Evolutionary conservation across 2,888 invertebrate genomes (phyloP).

Genomic region (Stenotaenia linearis): DNA sequence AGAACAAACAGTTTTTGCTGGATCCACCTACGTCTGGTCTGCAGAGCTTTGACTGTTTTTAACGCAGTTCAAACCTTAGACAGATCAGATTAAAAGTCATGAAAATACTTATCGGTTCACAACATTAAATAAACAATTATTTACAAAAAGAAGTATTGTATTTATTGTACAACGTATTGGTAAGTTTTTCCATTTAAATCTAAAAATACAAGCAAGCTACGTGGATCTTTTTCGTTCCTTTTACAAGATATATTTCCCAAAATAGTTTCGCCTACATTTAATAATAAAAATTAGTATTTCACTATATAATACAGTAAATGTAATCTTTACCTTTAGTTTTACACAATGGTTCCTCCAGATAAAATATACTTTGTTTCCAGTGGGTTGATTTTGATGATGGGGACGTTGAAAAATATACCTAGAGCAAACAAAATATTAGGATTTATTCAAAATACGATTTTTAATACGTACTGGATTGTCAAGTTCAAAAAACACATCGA

Average conservation of each 20-base stretch:
- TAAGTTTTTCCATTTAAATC: neutral
- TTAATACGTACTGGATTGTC: slow-evolving; percentile 48
- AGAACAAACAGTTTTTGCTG: too few relatives aligned
- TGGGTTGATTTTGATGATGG: slow-evolving; percentile 58
- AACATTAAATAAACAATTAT: too few relatives aligned
- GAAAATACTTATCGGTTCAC: too few relatives aligned
- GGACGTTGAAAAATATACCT: slow-evolving; percentile 54
- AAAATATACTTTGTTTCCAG: slow-evolving; percentile 69
- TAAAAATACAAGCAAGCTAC: neutral
- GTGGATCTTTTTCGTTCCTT: neutral
- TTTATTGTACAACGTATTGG: neutral
- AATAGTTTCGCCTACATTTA: neutral
- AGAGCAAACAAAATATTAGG: too few relatives aligned
- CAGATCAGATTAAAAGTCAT: too few relatives aligned
- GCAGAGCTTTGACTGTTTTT: too few relatives aligned
- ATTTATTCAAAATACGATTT: too few relatives aligned
- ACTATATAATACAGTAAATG: neutral
- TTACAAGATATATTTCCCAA: neutral
- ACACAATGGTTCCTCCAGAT: slow-evolving; percentile 56
- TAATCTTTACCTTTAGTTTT: slow-evolving; percentile 27
- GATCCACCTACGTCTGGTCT: too few relatives aligned
- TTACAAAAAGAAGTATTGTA: too few relatives aligned
- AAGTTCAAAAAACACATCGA: slow-evolving; percentile 77
- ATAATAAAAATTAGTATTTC: neutral
- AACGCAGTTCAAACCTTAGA: too few relatives aligned